Evolutionary conservation across 2,797 vertebrate species (phyloP).

Genomic region (Ibycter americanus): DNA sequence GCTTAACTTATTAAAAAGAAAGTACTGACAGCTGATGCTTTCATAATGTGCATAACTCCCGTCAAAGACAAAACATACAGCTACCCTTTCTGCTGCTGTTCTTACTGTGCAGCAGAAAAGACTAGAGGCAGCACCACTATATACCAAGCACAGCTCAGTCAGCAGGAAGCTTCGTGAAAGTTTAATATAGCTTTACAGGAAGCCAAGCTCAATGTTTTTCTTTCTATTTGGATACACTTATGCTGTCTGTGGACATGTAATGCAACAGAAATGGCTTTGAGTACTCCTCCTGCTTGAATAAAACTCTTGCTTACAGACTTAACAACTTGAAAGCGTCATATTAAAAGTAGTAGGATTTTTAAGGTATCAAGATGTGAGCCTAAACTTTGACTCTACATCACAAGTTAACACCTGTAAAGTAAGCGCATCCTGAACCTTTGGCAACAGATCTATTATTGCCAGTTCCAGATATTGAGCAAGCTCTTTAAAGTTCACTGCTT

Average conservation of each 20-base stretch:
- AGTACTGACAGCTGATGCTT: not conserved
- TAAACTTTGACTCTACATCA: not conserved
- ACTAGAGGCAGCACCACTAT: not conserved
- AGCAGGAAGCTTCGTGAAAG: not conserved
- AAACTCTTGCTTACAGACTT: not conserved
- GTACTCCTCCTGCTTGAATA: not conserved
- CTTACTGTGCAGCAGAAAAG: not conserved
- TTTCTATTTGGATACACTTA: not conserved
- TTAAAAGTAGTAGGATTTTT: not conserved
- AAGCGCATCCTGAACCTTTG: not conserved
- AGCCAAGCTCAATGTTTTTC: not conserved
- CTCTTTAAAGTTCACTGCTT: not conserved
- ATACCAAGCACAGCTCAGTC: not conserved
- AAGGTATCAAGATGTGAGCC: not conserved
- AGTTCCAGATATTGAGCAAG: not conserved
- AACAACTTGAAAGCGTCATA: not conserved
- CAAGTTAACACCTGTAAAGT: not conserved
- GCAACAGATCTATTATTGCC: not conserved
- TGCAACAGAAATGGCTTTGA: not conserved
- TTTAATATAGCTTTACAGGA: not conserved
- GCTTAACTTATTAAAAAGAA: conserved; percentile 10
- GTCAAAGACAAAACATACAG: not conserved
- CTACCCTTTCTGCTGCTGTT: not conserved
- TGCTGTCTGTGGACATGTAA: not conserved
- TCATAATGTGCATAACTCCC: not conserved